Percentiles rank a stretch among this genome's conserved stretches.
Conservation (phyloP, 2,888 invertebrate genomes). For the Drepanosiphum platanoidis region DNA sequence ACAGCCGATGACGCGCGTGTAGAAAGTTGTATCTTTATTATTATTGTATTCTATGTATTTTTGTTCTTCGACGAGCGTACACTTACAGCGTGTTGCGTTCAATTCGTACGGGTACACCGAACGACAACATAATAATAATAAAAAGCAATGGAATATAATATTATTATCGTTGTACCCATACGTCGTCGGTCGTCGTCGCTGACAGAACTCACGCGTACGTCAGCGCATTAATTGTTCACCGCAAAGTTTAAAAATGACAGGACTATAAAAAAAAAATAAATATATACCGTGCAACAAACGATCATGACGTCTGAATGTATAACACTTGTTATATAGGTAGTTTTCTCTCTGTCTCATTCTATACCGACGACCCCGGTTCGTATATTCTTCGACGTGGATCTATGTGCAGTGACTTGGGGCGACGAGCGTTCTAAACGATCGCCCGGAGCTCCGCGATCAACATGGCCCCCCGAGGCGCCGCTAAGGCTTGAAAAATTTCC, state of each 20-base stretch:
- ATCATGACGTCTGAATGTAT: not conserved
- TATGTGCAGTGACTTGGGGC: too few species aligned
- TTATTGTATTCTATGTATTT: not conserved
- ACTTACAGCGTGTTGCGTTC: not conserved
- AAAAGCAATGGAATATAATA: slow-evolving; percentile 18
- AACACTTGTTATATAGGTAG: too few species aligned
- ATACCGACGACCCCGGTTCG: too few species aligned
- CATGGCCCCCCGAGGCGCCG: too few species aligned
- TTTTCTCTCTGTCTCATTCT: too few species aligned
- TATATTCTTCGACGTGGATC: too few species aligned
- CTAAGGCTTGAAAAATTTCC: too few species aligned
- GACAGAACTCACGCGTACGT: slow-evolving; percentile 29
- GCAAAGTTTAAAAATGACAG: slow-evolving; percentile 32
- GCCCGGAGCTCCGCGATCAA: too few species aligned
- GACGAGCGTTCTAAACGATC: too few species aligned
- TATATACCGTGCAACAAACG: not conserved
- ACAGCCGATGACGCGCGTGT: slow-evolving; percentile 6
- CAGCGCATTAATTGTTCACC: slow-evolving; percentile 16
- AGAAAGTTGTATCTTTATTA: slow-evolving; percentile 46
- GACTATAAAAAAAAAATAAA: slow-evolving; percentile 16
- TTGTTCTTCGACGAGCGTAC: not conserved
- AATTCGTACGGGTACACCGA: slow-evolving; percentile 1
- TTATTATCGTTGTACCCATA: too few species aligned
- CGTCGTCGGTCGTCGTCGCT: not conserved
- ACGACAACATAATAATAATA: not conserved